Percentiles rank a stretch among this genome's conserved stretches.
Conservation (phyloP, 2,797 vertebrate species). For the Champsocephalus esox region DNA sequence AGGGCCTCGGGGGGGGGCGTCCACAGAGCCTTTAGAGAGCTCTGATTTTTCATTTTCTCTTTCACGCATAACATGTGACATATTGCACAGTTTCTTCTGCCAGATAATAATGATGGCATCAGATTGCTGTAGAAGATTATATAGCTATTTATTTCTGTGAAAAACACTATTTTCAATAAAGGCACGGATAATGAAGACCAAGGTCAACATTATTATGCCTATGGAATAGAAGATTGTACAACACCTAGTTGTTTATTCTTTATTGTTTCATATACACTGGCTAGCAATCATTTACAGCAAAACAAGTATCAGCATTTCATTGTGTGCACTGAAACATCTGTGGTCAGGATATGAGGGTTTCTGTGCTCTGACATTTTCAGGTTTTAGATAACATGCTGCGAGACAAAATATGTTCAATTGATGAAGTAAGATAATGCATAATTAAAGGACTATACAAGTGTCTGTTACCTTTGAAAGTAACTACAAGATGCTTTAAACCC, state of each 20-base stretch:
- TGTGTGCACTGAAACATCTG: not conserved
- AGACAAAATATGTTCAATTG: not conserved
- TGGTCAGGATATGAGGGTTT: not conserved
- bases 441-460: not conserved
- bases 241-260: not conserved
- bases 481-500: no score
- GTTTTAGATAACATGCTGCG: not conserved
- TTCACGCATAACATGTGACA: constrained; percentile 27
- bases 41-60: constrained; percentile 25
- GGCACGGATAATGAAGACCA: constrained; percentile 12
- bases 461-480: not conserved
- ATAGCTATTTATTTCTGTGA: not conserved
- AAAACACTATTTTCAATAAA: constrained; percentile 3
- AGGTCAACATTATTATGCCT: constrained; percentile 4
- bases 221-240: not conserved
- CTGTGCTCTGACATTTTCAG: not conserved
- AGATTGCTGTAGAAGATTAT: not conserved
- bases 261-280: constrained; percentile 2
- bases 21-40: constrained; percentile 25
- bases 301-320: not conserved
- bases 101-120: constrained; percentile 26
- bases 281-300: not conserved
- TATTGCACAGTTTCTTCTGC: constrained; percentile 19
- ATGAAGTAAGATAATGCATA: not conserved
- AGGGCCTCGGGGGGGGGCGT: constrained; percentile 28